Conservation (phyloP, 1,140 invertebrate genomes). For the Orussus abietinus region DNA sequence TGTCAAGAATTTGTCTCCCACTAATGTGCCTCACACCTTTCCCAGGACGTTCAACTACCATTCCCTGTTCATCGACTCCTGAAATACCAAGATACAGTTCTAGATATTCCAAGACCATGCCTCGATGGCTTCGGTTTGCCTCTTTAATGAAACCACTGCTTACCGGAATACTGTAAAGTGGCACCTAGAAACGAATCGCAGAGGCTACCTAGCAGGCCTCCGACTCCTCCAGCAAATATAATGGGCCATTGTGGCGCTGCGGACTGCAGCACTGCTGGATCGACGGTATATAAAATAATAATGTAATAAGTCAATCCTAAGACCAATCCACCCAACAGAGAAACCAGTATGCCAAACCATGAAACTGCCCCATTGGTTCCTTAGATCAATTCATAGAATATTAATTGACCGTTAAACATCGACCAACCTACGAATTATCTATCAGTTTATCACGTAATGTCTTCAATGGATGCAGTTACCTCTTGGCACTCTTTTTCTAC, state of each 20-base stretch:
- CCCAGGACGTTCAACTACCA: slow-evolving; percentile 72
- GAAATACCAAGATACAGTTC: too few relatives aligned
- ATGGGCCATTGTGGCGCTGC: slow-evolving; percentile 80
- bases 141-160: slow-evolving; percentile 18
- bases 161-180: slow-evolving; percentile 82
- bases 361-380: slow-evolving; percentile 84
- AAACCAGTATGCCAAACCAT: slow-evolving; percentile 66
- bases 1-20: slow-evolving; percentile 77
- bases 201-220: slow-evolving; percentile 76
- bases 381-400: too few relatives aligned
- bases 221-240: slow-evolving; percentile 65
- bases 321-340: slow-evolving; percentile 68
- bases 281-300: slow-evolving; percentile 62
- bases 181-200: slow-evolving; percentile 84
- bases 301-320: slow-evolving; percentile 75
- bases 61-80: slow-evolving; percentile 69
- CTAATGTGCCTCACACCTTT: slow-evolving; percentile 71
- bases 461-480: slow-evolving; percentile 53
- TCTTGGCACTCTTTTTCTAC: slow-evolving; percentile 69
- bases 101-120: slow-evolving; percentile 11
- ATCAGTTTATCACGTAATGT: too few relatives aligned
- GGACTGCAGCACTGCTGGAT: slow-evolving; percentile 55
- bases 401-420: too few relatives aligned
- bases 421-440: too few relatives aligned
- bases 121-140: neutral